Base-by-base conservation (phyloP, 2,113 vertebrate species). In the Hemicordylus capensis region DNA sequence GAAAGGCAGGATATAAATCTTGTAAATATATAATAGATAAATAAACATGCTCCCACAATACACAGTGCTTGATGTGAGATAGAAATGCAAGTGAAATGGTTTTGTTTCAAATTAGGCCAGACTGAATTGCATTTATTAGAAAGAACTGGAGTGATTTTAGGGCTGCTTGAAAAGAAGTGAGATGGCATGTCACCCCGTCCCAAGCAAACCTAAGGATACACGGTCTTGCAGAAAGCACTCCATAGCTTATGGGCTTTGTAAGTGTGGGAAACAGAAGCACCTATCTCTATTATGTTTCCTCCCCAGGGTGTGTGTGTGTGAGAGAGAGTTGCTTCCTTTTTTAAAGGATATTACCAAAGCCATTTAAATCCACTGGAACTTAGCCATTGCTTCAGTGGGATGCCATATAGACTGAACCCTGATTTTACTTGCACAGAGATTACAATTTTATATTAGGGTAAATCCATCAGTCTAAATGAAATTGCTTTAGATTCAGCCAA, bases 401-500 rank as follows among this genome's bases (percentile, higher is more conserved):
- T 59, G 76, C n/a, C 39, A 61, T 46, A 22, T 74, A 73, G 44
- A 51, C 42, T 80, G 59, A 51, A 51, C 69, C 34, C 44, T 17
- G 81, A 22, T 77, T 69, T 10, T 81, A 20, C 15, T 56, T 46
- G 72, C 75, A 31, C 11, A 48, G 6, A 85, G 66, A 85, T 85
- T 80, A 85, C 5, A 56, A 17, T 22, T 70, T 88, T 59, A 66
- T 56, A 83, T n/a, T 63, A 72, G 46, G 73, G n/a, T 15, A 66
- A 84, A 61, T 44, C 19, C 20, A 72, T 6, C 37, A 37, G 9
- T 58, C 58, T 56, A 80, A 76, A 84, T 61, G 10, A 51, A 81
- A 54, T 61, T 81, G 10, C 69, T 89, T n/a, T 54, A 73, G 37
- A 63, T 67, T 76, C 1, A 86, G 85, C 63, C 24, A 67, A 77